A percentile compares a stretch with the other conserved stretches of the same genome.
Conservation (phyloP, 2,888 invertebrate genomes). For the Neoaliturus tenellus region DNA sequence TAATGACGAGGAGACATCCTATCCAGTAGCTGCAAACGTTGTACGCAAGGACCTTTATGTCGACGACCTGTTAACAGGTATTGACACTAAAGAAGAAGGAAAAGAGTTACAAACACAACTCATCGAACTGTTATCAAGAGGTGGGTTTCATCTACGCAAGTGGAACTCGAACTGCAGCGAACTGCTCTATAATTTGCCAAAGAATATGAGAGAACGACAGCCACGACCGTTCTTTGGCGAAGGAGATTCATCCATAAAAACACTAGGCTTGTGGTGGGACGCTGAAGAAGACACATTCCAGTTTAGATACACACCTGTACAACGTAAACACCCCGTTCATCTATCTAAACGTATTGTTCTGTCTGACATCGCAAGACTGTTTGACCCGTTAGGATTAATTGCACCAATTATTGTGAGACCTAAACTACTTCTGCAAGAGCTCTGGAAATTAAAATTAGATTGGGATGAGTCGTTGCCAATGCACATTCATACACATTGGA, state of each 20-base stretch:
- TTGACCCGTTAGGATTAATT: slow-evolving; percentile 24
- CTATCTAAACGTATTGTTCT: not conserved
- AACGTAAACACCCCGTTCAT: not conserved
- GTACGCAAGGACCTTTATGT: slow-evolving; percentile 62
- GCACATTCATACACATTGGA: not conserved
- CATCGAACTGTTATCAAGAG: slow-evolving; percentile 30
- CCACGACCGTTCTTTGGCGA: not conserved
- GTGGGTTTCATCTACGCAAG: slow-evolving; percentile 56
- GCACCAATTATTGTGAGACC: slow-evolving; percentile 32
- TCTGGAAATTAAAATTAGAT: slow-evolving; percentile 39
- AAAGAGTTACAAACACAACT: slow-evolving; percentile 54
- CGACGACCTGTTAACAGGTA: slow-evolving; percentile 63
- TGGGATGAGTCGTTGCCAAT: slow-evolving; percentile 52
- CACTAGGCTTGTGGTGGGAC: slow-evolving; percentile 6
- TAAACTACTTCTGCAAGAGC: slow-evolving; percentile 45
- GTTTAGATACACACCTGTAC: not conserved
- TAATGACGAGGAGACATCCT: slow-evolving; percentile 35
- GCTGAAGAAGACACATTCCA: not conserved
- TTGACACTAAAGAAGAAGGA: slow-evolving; percentile 53
- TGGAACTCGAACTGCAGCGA: not conserved
- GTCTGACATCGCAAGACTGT: slow-evolving; percentile 1
- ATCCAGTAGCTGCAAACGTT: slow-evolving; percentile 43
- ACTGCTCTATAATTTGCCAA: not conserved
- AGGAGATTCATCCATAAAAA: not conserved
- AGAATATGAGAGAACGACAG: not conserved